phyloP scores from a whole-genome alignment of 2,797 vertebrate species.

The Chromis chromis region DNA sequence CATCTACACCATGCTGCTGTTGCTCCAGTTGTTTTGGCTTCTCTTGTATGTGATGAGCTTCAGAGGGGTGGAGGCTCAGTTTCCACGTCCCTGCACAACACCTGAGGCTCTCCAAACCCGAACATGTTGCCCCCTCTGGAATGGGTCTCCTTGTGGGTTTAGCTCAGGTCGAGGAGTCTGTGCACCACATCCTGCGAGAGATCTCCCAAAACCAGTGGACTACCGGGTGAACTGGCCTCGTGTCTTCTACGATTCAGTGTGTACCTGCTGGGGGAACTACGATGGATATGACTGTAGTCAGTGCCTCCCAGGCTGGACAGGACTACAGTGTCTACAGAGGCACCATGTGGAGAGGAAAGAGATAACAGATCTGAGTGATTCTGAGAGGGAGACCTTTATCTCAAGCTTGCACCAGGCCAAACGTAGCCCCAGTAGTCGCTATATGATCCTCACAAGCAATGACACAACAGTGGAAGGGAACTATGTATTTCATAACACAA shows the following conservation, averaged over 20 bases:
- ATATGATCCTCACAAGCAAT: no score
- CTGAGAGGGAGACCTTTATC: constrained; percentile 16
- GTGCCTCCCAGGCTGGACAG: constrained; percentile 43
- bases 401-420: no score
- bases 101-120: constrained; percentile 15
- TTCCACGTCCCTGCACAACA: constrained; percentile 37
- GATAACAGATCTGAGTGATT: constrained; percentile 43
- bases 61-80: constrained; percentile 25
- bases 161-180: constrained; percentile 37
- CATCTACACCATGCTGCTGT: background rate
- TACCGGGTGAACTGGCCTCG: constrained; percentile 47
- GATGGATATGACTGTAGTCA: constrained; percentile 55
- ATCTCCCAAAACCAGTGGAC: constrained; percentile 34
- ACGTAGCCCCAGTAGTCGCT: no score
- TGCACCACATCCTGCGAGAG: constrained; percentile 18
- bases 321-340: background rate
- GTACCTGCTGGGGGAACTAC: constrained; percentile 41
- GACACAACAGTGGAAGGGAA: background rate
- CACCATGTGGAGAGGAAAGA: constrained; percentile 38
- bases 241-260: constrained; percentile 36
- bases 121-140: constrained; percentile 31
- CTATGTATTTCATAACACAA: constrained; percentile 27
- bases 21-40: no score
- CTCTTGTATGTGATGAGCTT: background rate
- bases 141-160: constrained; percentile 33